Conservation (phyloP, 2,888 invertebrate genomes). For the Galerucella nymphaeae region DNA sequence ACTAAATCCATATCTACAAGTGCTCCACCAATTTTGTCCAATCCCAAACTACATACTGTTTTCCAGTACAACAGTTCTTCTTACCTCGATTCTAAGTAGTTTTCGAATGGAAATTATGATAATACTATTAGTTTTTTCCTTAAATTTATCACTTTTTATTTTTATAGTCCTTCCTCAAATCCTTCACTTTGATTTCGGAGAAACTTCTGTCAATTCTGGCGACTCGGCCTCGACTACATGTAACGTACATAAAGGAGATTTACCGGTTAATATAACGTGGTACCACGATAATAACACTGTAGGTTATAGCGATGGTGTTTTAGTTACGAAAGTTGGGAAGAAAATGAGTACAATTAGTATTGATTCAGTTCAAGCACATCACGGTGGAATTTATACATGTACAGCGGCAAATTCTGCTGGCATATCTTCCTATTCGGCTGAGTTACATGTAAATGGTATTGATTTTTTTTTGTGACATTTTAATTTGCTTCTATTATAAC, state of each 20-base stretch:
- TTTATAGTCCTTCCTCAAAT: slow-evolving; percentile 67
- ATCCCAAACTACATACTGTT: too few species aligned
- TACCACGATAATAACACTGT: slow-evolving; percentile 68
- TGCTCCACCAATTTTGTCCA: too few species aligned
- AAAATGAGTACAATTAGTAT: slow-evolving; percentile 72
- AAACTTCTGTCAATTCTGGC: slow-evolving; percentile 72
- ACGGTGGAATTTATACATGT: slow-evolving; percentile 83
- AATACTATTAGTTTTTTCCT: too few species aligned
- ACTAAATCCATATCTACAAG: too few species aligned
- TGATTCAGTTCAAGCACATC: slow-evolving; percentile 72
- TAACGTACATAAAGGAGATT: slow-evolving; percentile 77
- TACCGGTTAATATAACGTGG: slow-evolving; percentile 75
- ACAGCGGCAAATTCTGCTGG: slow-evolving; percentile 78
- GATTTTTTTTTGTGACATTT: slow-evolving; percentile 3
- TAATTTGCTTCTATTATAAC: neutral
- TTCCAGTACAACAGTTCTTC: too few species aligned
- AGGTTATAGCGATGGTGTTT: slow-evolving; percentile 57
- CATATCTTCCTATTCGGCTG: slow-evolving; percentile 71
- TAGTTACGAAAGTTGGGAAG: slow-evolving; percentile 63
- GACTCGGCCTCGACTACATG: slow-evolving; percentile 77
- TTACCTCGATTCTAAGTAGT: too few species aligned
- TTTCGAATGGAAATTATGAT: too few species aligned
- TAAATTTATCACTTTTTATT: neutral
- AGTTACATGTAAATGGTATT: slow-evolving; percentile 73
- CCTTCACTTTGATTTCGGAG: slow-evolving; percentile 69